These are phyloP conservation scores for Danionella dracula DNA, from an alignment of 2,797 vertebrate species.

Conservation along the genomic window DNA sequence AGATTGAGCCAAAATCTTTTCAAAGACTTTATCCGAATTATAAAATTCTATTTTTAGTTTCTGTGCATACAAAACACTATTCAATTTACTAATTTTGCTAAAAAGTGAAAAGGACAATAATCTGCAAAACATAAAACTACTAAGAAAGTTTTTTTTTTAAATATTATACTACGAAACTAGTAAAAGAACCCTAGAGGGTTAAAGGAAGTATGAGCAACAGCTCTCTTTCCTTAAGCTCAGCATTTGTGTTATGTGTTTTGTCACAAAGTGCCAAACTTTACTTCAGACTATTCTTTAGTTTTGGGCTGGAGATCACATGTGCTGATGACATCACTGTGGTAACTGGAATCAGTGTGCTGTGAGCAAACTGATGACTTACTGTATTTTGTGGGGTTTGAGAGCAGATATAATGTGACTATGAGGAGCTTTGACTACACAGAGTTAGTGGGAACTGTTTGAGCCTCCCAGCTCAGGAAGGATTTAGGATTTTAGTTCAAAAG, in stretches of 20 bases:
- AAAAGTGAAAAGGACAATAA: too few relatives aligned
- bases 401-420: slow-evolving; percentile 2
- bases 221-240: neutral
- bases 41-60: too few relatives aligned
- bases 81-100: too few relatives aligned
- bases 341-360: slow-evolving; percentile 1
- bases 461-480: slow-evolving; percentile 15
- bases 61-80: too few relatives aligned
- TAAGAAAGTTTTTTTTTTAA: too few relatives aligned
- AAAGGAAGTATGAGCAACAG: slow-evolving; percentile 6
- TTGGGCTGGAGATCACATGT: slow-evolving; percentile 23
- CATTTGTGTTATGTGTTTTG: neutral
- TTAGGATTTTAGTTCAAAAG: slow-evolving; percentile 14
- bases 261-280: neutral
- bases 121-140: too few relatives aligned
- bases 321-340: slow-evolving; percentile 32
- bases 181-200: too few relatives aligned
- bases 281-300: neutral
- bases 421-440: slow-evolving; percentile 11
- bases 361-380: slow-evolving; percentile 22
- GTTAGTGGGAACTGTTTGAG: slow-evolving; percentile 7
- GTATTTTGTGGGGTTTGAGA: slow-evolving; percentile 3
- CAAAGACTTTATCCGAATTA: too few relatives aligned
- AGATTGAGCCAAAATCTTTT: too few relatives aligned
- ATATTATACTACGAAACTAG: too few relatives aligned